Evolutionary conservation across 2,888 invertebrate species (phyloP).

Genomic region (Crossocerus cetratus): DNA sequence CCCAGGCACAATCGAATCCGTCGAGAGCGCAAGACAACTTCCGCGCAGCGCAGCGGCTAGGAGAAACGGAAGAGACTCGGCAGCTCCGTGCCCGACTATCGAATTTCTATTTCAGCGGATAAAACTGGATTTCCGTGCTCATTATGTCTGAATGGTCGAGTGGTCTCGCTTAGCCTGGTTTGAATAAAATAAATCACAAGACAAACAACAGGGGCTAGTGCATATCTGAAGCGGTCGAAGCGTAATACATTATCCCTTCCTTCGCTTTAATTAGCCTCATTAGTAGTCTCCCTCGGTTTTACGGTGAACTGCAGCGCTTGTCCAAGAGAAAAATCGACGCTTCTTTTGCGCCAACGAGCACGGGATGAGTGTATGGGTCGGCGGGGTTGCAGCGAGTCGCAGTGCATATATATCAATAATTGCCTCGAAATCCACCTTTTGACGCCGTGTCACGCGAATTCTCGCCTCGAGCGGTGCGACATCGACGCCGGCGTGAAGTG

Average conservation of each 20-base stretch:
- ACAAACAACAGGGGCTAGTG: no score
- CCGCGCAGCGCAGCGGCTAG: no score
- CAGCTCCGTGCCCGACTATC: no score
- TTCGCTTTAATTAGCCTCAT: conserved; percentile 45
- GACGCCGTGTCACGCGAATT: conserved; percentile 23
- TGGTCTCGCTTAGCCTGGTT: no score
- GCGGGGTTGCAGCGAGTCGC: not conserved
- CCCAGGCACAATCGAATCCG: no score
- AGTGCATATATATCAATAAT: conserved; percentile 36
- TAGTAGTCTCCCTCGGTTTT: conserved; percentile 13
- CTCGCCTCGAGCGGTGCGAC: conserved; percentile 47
- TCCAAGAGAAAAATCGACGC: conserved; percentile 44
- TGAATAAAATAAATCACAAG: no score
- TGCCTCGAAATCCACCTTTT: conserved; percentile 34
- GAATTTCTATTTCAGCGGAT: no score
- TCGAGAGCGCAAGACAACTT: no score
- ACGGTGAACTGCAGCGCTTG: conserved; percentile 37
- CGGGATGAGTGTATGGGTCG: not conserved
- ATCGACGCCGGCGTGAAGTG: conserved; percentile 64
- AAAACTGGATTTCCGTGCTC: no score
- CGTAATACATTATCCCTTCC: conserved; percentile 38
- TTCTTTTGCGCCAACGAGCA: conserved; percentile 26
- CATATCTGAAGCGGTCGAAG: no score
- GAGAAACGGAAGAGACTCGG: no score
- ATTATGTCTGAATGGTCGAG: no score